These are phyloP conservation scores for Penaeus chinensis DNA, from an alignment of 1,140 invertebrate genomes.

Conservation along the genomic window DNA sequence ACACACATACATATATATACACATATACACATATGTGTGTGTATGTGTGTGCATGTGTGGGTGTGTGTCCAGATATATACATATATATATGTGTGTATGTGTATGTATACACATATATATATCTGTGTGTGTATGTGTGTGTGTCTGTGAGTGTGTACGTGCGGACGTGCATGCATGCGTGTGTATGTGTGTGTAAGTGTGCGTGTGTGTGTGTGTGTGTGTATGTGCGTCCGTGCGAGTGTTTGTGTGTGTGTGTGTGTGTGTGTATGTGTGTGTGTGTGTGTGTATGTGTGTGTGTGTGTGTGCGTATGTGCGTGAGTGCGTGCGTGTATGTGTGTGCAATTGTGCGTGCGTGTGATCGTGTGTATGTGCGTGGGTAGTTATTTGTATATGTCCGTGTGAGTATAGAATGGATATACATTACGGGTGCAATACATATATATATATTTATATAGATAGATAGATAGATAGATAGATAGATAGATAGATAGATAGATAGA, in stretches of 20 bases:
- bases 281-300: too few relatives aligned
- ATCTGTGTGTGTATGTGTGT: neutral
- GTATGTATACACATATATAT: conserved; percentile 2
- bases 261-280: too few relatives aligned
- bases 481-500: neutral
- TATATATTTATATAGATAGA: neutral
- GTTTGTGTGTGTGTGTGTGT: too few relatives aligned
- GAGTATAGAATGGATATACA: neutral
- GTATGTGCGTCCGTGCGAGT: too few relatives aligned
- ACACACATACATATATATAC: too few relatives aligned
- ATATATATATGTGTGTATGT: neutral
- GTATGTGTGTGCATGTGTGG: too few relatives aligned
- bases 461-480: neutral
- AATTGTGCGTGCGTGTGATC: conserved; percentile 26
- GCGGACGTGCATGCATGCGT: too few relatives aligned
- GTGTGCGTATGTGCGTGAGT: neutral
- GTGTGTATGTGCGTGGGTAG: neutral
- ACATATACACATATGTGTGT: too few relatives aligned
- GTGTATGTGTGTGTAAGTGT: neutral
- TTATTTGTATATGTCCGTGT: neutral
- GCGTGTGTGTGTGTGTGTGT: neutral
- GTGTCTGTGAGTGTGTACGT: neutral
- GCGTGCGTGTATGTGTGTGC: neutral
- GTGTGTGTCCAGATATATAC: too few relatives aligned
- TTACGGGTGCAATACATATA: neutral